Conservation (phyloP, 2,888 invertebrate genomes). For the Acronicta psi region DNA sequence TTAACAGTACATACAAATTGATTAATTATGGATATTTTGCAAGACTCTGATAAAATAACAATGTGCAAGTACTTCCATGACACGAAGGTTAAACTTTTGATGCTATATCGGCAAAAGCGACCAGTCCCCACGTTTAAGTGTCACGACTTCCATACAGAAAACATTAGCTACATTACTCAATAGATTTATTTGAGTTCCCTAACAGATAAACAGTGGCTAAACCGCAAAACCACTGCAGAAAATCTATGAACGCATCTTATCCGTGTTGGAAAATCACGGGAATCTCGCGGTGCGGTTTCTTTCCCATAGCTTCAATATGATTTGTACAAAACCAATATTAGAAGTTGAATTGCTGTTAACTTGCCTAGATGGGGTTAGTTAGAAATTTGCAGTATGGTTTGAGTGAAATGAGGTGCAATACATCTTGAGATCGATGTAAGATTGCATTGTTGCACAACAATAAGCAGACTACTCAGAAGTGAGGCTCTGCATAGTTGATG, state of each 20-base stretch:
- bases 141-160: slow-evolving; percentile 81
- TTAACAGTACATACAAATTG: slow-evolving; percentile 19
- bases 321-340: slow-evolving; percentile 86
- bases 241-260: slow-evolving; percentile 84
- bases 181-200: slow-evolving; percentile 83
- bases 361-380: slow-evolving; percentile 70
- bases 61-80: slow-evolving; percentile 56
- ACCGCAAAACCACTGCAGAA: slow-evolving; percentile 85
- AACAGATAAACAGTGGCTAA: slow-evolving; percentile 81
- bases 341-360: slow-evolving; percentile 76
- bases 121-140: slow-evolving; percentile 75
- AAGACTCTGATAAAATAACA: slow-evolving; percentile 30
- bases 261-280: slow-evolving; percentile 80
- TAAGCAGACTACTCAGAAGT: slow-evolving; percentile 76
- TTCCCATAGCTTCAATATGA: slow-evolving; percentile 82
- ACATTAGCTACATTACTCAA: slow-evolving; percentile 77
- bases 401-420: slow-evolving; percentile 84
- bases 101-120: slow-evolving; percentile 69
- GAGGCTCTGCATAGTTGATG: slow-evolving; percentile 76
- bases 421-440: slow-evolving; percentile 79
- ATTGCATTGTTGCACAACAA: slow-evolving; percentile 84
- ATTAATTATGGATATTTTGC: slow-evolving; percentile 45
- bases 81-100: slow-evolving; percentile 68
- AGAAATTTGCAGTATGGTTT: slow-evolving; percentile 68
- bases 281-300: slow-evolving; percentile 82